Base-by-base conservation (phyloP, 2,113 vertebrate genomes). In the Nannospalax galili region DNA sequence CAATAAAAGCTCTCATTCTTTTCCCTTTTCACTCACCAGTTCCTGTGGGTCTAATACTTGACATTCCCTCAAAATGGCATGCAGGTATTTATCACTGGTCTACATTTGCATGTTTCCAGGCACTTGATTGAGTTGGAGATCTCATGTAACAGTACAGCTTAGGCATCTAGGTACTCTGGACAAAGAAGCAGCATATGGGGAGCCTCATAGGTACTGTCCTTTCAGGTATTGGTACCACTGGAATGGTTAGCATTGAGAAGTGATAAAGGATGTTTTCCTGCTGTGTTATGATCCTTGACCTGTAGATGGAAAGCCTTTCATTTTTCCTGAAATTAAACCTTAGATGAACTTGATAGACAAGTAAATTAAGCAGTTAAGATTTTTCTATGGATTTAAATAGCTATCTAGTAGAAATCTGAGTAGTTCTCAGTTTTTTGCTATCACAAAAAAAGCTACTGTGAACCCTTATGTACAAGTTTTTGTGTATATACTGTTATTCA, bases 41-140 rank as follows among this genome's bases (percentile, higher is more conserved):
- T 85, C 92, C 56, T 86, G 37, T 94, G 69, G 73, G 79, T 94
- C 90, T 92, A 70, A 64, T 90, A 79, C 58, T 87, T 90, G 80
- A 84, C 79, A 72, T 58, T 79, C 65, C 79, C 88, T 90, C 52
- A 88, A 52, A 85, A 79, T 67, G 60, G 40, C 48, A 75, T 37
- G 30, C 7, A 69, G 24, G 4, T 60, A n/a, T 91, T 90, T 88
- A 26, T 93, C 81, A 72, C n/a, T 56, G 60, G 58, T 79, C 79
- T 81, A 52, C 35, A 28, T 78, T 73, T 42, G 69, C 78, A 84
- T 2, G 0, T 92, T 69, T 80, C 45, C 48, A 42, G 77, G 52
- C 42, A 72, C 5, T 80, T 75, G 56, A n/a, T 12, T 22, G 91
- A 93, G 40, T 87, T 45, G 37, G 45, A 24, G 60, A 60, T 77